Conservation (phyloP, 2,888 invertebrate species). For the Epinotia bilunana region DNA sequence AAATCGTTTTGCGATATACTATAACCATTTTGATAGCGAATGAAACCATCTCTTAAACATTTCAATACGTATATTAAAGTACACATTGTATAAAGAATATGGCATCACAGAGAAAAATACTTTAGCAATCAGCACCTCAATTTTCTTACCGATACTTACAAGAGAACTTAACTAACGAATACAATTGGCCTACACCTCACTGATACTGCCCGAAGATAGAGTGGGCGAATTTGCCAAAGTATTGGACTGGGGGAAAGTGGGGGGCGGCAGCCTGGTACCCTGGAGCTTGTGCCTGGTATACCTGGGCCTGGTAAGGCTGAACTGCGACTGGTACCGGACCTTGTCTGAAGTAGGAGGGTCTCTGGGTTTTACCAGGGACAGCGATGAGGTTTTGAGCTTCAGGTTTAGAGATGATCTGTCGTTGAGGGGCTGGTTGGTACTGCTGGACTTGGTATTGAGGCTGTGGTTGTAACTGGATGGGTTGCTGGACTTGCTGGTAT, state of each 20-base stretch:
- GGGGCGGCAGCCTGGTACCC: slow-evolving; percentile 52
- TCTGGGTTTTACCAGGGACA: slow-evolving; percentile 37
- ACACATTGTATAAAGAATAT: slow-evolving; percentile 38
- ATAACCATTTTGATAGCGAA: neutral
- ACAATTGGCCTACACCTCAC: slow-evolving; percentile 46
- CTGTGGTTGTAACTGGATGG: neutral
- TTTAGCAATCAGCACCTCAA: slow-evolving; percentile 33
- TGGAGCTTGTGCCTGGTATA: slow-evolving; percentile 49
- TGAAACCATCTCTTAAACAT: neutral
- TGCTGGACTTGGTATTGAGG: slow-evolving; percentile 39
- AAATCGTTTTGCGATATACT: no score
- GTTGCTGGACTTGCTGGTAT: slow-evolving; percentile 44
- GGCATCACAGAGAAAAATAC: slow-evolving; percentile 44
- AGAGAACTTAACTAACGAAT: slow-evolving; percentile 8
- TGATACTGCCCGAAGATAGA: slow-evolving; percentile 59
- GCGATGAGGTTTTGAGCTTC: slow-evolving; percentile 42
- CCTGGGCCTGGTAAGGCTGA: slow-evolving; percentile 48
- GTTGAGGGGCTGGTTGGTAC: slow-evolving; percentile 18
- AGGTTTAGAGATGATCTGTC: slow-evolving; percentile 40
- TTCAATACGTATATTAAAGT: slow-evolving; percentile 25
- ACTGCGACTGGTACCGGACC: slow-evolving; percentile 40
- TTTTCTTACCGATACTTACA: slow-evolving; percentile 36
- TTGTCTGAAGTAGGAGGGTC: slow-evolving; percentile 47
- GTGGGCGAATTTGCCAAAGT: slow-evolving; percentile 70
- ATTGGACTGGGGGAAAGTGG: slow-evolving; percentile 67